Evolutionary conservation across 2,113 vertebrate species (phyloP), one percentile per base, ranked within the genome.

Genomic region (Anoplopoma fimbria): DNA sequence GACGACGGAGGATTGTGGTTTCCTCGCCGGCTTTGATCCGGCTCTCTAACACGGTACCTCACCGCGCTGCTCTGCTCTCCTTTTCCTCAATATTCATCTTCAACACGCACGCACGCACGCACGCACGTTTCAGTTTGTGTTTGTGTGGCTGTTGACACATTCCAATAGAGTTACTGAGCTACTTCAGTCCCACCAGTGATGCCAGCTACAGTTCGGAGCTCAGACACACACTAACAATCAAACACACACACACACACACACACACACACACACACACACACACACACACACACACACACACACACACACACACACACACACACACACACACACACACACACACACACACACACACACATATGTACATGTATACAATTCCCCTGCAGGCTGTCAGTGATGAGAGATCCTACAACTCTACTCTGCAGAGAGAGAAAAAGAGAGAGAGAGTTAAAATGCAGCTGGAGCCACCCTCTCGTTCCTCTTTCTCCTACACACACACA

Each of bases 381-480:
- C 29, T 6, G 4, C 38, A 76, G 67, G 33, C 72, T 76, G 51
- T 67, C 53, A 64, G 38, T 34, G 49, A 77, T 38, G 74, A 75
- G 29, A 23, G 68, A n/a, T n/a, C n/a, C n/a, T n/a, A n/a, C n/a
- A 74, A 57, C 58, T 73, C 7, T 1, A 49, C 67, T 58, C 49
- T 0, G n/a, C n/a, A n/a, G n/a, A n/a, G n/a, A n/a, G n/a, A n/a
- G 7, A 42, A 27, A 77, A 69, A 68, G 45, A 38, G 14, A 33
- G 31, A 57, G 47, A 14, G 62, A 74, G 21, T 75, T 75, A 60
- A 82, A 63, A 86, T 57, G 40, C 65, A 74, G 64, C 47, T 40
- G 29, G 33, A n/a, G n/a, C n/a, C 36, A 42, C 40, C 10, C 40
- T 42, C 0, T 49, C 31, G 17, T 58, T 51, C 40, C 38, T 33